phyloP scores from a whole-genome alignment of 2,113 vertebrate species.

The Aptenodytes patagonicus region DNA sequence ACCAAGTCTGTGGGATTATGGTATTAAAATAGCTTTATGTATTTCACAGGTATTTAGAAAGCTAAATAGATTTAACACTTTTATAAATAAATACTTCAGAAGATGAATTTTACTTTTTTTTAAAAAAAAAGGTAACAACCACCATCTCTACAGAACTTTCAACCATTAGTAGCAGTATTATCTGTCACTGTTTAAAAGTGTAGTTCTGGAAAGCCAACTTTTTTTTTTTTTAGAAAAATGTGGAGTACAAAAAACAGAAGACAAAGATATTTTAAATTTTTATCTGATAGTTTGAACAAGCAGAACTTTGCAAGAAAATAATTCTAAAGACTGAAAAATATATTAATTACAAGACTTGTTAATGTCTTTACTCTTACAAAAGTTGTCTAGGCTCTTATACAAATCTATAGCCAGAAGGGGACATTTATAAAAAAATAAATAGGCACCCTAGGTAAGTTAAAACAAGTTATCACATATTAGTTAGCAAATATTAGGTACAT shows the following conservation, averaged over 20 bases:
- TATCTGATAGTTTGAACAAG: constrained; percentile 48
- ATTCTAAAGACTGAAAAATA: constrained; percentile 59
- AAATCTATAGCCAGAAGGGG: constrained; percentile 58
- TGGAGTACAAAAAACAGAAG: not conserved
- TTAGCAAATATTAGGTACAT: constrained; percentile 52
- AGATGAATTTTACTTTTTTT: not conserved
- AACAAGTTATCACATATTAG: constrained; percentile 39
- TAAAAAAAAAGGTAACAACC: not conserved
- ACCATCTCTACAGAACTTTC: not conserved
- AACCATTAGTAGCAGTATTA: not conserved
- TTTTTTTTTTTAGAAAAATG: not conserved
- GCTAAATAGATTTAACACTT: not conserved
- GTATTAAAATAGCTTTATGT: not conserved
- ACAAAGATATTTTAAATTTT: constrained; percentile 5
- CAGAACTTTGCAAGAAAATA: constrained; percentile 70
- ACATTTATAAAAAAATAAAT: constrained; percentile 73
- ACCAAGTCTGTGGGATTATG: not conserved
- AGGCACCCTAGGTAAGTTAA: constrained; percentile 70
- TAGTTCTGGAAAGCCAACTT: not conserved
- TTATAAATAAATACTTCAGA: not conserved
- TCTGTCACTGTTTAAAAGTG: not conserved
- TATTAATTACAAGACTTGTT: constrained; percentile 61
- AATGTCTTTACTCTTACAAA: constrained; percentile 67
- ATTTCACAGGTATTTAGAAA: not conserved
- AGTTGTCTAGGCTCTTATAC: constrained; percentile 48